Conservation (phyloP, 2,797 vertebrate species). For the Sebastolobus altivelis region DNA sequence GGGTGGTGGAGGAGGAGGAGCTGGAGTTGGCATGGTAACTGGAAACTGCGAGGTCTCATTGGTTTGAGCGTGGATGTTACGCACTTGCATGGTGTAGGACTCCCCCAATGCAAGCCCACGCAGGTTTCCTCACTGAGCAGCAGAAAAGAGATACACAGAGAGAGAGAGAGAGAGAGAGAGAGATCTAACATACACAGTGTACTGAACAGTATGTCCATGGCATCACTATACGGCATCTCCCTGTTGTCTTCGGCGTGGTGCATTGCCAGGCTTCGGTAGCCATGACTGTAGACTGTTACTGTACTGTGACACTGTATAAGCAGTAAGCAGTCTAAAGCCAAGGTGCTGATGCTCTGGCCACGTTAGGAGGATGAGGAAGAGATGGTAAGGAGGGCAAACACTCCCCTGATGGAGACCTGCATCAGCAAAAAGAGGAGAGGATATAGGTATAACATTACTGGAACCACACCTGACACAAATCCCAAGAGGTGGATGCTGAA, state of each 20-base stretch:
- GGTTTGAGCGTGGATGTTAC: constrained; percentile 69
- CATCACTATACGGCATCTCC: not conserved
- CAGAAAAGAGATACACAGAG: constrained; percentile 8
- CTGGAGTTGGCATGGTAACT: constrained; percentile 86
- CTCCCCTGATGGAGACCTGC: constrained; percentile 48
- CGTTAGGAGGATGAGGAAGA: constrained; percentile 23
- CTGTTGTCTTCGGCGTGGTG: constrained; percentile 47
- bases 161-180: constrained; percentile 10
- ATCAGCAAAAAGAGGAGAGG: constrained; percentile 40
- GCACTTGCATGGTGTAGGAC: constrained; percentile 71
- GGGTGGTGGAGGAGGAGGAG: constrained; percentile 73
- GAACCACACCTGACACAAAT: constrained; percentile 32
- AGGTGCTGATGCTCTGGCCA: constrained; percentile 95
- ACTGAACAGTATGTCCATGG: not conserved
- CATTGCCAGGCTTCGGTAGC: constrained; percentile 95
- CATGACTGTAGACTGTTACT: constrained; percentile 99
- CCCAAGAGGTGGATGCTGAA: constrained; percentile 2
- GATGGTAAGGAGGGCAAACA: constrained; percentile 6
- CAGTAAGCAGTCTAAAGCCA: constrained; percentile 99
- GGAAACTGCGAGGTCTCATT: constrained; percentile 78
- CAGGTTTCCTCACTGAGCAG: constrained; percentile 66
- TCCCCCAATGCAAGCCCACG: constrained; percentile 81
- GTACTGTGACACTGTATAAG: constrained; percentile 89
- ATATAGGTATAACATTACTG: constrained; percentile 9
- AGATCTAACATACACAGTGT: constrained; percentile 18